Conservation (phyloP, 2,888 invertebrate species). For the Metopia argyrocephala region DNA sequence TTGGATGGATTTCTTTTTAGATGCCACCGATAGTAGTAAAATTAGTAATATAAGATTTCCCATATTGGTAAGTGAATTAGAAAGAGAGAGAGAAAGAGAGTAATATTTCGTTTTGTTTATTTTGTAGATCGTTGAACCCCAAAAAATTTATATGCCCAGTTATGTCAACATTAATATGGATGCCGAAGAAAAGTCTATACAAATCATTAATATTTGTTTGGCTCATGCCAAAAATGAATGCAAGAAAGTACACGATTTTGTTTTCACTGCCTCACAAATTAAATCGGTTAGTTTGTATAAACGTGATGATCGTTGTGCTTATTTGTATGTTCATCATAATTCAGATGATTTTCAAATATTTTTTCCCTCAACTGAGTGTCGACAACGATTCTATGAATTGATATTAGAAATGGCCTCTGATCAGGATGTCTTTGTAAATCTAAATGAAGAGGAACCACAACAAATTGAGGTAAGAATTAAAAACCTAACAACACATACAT, state of each 20-base stretch:
- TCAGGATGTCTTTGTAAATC: constrained; percentile 88
- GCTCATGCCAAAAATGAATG: constrained; percentile 88
- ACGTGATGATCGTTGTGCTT: constrained; percentile 95
- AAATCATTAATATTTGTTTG: constrained; percentile 91
- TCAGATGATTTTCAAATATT: constrained; percentile 99
- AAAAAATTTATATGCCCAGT: constrained; percentile 95
- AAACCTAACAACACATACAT: not conserved
- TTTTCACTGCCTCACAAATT: constrained; percentile 88
- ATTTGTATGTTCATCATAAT: constrained; percentile 98
- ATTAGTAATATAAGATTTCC: constrained; percentile 94
- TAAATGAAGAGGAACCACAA: constrained; percentile 84
- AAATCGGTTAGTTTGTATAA: constrained; percentile 89
- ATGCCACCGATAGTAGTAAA: constrained; percentile 90
- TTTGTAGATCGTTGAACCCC: constrained; percentile 89
- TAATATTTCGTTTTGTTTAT: constrained; percentile 23
- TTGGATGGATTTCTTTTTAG: constrained; percentile 99
- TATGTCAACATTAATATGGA: constrained; percentile 97
- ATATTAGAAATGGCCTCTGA: constrained; percentile 93
- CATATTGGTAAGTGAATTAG: constrained; percentile 76
- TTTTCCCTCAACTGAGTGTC: constrained; percentile 92
- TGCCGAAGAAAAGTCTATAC: constrained; percentile 94
- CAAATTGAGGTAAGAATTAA: constrained; percentile 83
- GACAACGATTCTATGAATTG: constrained; percentile 90
- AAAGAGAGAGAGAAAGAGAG: constrained; percentile 1
- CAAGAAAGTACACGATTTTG: constrained; percentile 94